Percentiles rank a stretch among this genome's conserved stretches.
Evolutionary conservation across 2,888 invertebrate genomes (phyloP).

Genomic region (Andrena hattorfiana): DNA sequence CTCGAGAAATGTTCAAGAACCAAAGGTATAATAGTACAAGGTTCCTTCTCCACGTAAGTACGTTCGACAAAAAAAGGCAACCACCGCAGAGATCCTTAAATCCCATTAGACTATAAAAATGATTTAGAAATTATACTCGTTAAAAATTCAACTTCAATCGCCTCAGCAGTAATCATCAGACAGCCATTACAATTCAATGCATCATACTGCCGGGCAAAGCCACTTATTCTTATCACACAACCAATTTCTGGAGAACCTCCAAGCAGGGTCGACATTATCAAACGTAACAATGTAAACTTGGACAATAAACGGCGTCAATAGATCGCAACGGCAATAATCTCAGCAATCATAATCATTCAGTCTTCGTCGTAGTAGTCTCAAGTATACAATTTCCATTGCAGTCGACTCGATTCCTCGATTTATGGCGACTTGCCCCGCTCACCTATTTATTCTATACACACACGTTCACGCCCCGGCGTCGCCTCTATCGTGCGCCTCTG

Average conservation of each 20-base stretch:
- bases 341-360: not conserved
- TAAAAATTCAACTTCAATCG: no score
- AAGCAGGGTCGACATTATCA: not conserved
- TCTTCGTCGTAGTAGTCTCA: not conserved
- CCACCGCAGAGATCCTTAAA: no score
- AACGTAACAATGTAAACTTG: conserved; percentile 2
- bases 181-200: no score
- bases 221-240: no score
- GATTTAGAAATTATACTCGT: no score
- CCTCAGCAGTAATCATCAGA: no score
- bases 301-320: not conserved
- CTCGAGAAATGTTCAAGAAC: not conserved
- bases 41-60: conserved; percentile 2
- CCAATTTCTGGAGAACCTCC: no score
- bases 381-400: not conserved
- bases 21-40: not conserved
- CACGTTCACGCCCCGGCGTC: not conserved
- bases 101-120: no score
- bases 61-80: not conserved
- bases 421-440: not conserved
- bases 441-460: not conserved
- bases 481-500: not conserved
- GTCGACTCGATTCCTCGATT: not conserved
- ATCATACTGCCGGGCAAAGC: no score
- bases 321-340: not conserved